A percentile compares a stretch with the other conserved stretches of the same genome.
Evolutionary conservation across 1,140 invertebrate species (phyloP).

Genomic region (Grapholita molesta): DNA sequence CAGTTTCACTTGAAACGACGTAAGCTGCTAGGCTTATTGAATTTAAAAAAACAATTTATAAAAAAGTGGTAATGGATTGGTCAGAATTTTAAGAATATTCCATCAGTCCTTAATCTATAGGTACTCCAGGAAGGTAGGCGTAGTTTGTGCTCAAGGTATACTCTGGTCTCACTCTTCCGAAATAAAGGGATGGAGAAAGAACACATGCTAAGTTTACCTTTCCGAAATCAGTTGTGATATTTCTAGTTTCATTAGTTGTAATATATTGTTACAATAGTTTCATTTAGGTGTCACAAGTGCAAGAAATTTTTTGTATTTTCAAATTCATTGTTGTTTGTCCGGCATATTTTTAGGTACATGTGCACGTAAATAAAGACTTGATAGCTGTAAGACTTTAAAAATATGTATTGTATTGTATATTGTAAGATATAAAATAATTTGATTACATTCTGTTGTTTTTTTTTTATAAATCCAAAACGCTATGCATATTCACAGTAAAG

Average conservation of each 20-base stretch:
- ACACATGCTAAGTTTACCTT: slow-evolving; percentile 12
- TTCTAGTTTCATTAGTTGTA: slow-evolving; percentile 5
- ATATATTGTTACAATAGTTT: slow-evolving; percentile 5
- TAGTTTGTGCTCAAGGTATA: slow-evolving; percentile 3
- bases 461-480: not conserved
- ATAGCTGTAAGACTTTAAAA: slow-evolving; percentile 30
- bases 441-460: slow-evolving; percentile 28
- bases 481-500: no score
- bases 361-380: slow-evolving; percentile 42
- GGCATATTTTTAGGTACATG: slow-evolving; percentile 1
- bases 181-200: slow-evolving; percentile 12
- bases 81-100: not conserved
- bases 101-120: not conserved
- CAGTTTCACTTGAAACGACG: not conserved
- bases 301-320: slow-evolving; percentile 1
- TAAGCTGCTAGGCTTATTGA: not conserved
- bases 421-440: slow-evolving; percentile 38
- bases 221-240: slow-evolving; percentile 17
- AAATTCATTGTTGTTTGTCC: slow-evolving; percentile 6
- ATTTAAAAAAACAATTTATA: not conserved
- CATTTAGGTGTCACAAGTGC: not conserved
- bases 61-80: not conserved
- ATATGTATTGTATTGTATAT: slow-evolving; percentile 16
- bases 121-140: slow-evolving; percentile 2
- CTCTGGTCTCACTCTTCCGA: slow-evolving; percentile 10